phyloP scores from a whole-genome alignment of 2,797 vertebrate genomes.

The Bucorvus abyssinicus region DNA sequence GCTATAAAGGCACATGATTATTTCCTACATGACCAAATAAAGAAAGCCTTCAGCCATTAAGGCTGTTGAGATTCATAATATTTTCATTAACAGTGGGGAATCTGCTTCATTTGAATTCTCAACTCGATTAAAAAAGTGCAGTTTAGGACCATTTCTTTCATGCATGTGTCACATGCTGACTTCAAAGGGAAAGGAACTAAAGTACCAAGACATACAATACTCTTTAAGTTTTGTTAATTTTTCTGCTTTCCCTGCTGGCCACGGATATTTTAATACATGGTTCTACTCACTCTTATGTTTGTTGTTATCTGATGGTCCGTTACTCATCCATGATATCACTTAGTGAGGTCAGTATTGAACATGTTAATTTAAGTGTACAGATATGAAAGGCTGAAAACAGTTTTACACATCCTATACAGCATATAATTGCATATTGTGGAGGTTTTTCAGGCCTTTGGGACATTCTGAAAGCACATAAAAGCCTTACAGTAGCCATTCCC shows the following conservation, averaged over 20 bases:
- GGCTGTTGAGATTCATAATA: conserved; percentile 7
- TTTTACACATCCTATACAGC: neutral
- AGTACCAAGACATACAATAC: neutral
- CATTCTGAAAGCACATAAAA: neutral
- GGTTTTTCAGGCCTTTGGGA: neutral
- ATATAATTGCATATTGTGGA: neutral
- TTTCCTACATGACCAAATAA: conserved; percentile 20
- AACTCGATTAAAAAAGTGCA: neutral
- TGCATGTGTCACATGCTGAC: neutral
- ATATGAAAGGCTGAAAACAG: neutral
- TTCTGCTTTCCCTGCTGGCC: neutral
- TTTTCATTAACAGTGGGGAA: conserved; percentile 19
- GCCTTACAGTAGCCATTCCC: neutral
- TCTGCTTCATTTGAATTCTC: conserved; percentile 2
- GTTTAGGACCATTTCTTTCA: conserved; percentile 25
- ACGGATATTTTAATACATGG: neutral
- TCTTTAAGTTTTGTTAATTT: neutral
- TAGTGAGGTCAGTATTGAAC: neutral
- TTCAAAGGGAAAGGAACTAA: conserved; percentile 16
- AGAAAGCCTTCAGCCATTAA: neutral
- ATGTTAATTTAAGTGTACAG: neutral
- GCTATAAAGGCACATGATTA: neutral
- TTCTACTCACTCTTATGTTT: neutral
- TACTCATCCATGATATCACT: neutral
- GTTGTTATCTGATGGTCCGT: neutral